phyloP scores from a whole-genome alignment of 2,113 vertebrate species.

The Atrichornis clamosus region DNA sequence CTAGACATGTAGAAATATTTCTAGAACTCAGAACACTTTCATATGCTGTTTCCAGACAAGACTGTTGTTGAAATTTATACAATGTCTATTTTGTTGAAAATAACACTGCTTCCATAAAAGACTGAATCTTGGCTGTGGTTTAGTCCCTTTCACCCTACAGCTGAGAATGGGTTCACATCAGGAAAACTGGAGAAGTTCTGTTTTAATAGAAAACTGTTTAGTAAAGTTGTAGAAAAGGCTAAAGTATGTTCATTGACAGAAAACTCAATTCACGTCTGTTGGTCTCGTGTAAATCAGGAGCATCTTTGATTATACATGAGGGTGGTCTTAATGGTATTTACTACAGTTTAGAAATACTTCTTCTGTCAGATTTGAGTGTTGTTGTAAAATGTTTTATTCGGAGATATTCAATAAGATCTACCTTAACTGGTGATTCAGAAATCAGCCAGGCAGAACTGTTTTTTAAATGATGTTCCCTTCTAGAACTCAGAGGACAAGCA shows the following conservation, averaged over 20 bases:
- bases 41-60: neutral
- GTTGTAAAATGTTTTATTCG: neutral
- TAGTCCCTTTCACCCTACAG: neutral
- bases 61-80: neutral
- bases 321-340: neutral
- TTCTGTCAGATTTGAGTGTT: neutral
- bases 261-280: neutral
- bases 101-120: neutral
- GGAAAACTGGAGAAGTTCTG: neutral
- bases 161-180: neutral
- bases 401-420: neutral
- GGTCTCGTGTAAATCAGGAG: neutral
- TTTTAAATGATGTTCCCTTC: neutral
- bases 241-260: neutral
- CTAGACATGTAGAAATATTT: neutral
- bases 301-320: neutral
- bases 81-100: neutral
- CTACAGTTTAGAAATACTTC: neutral
- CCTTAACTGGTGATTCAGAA: neutral
- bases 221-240: neutral
- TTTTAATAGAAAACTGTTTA: neutral
- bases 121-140: neutral
- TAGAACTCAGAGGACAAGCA: neutral
- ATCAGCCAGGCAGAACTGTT: neutral
- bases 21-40: neutral